Conservation (phyloP, 2,888 invertebrate genomes). For the Leucophora obtusa region DNA sequence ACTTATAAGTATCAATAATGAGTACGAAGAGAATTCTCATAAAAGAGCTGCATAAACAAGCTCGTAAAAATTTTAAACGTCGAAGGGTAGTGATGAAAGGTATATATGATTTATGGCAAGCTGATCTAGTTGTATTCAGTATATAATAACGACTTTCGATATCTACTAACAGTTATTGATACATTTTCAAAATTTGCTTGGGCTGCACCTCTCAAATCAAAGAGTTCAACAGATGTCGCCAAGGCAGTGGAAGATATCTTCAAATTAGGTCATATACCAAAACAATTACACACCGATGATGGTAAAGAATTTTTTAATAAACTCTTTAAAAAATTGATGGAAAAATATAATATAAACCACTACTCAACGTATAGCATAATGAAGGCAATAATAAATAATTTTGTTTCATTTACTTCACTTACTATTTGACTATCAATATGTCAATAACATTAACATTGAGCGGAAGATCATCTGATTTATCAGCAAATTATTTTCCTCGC, state of each 20-base stretch:
- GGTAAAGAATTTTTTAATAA: no score
- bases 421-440: no score
- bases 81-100: slow-evolving; percentile 55
- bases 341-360: slow-evolving; percentile 58
- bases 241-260: slow-evolving; percentile 53
- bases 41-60: slow-evolving; percentile 52
- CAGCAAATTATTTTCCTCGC: no score
- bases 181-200: slow-evolving; percentile 26
- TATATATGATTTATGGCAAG: slow-evolving; percentile 61
- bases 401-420: no score
- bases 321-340: slow-evolving; percentile 66
- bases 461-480: no score
- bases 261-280: slow-evolving; percentile 71
- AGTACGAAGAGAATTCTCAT: slow-evolving; percentile 37
- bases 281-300: slow-evolving; percentile 49
- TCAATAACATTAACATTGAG: no score
- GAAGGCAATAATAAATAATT: no score
- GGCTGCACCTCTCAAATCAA: background rate
- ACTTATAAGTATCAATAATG: background rate
- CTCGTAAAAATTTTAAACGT: slow-evolving; percentile 47
- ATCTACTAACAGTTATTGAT: slow-evolving; percentile 28
- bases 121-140: slow-evolving; percentile 65
- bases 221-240: background rate
- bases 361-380: slow-evolving; percentile 52
- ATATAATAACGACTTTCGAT: slow-evolving; percentile 18